These are phyloP conservation scores for Cremastobaeus sp. DNA, from an alignment of 2,888 invertebrate species.

Conservation along the genomic window DNA sequence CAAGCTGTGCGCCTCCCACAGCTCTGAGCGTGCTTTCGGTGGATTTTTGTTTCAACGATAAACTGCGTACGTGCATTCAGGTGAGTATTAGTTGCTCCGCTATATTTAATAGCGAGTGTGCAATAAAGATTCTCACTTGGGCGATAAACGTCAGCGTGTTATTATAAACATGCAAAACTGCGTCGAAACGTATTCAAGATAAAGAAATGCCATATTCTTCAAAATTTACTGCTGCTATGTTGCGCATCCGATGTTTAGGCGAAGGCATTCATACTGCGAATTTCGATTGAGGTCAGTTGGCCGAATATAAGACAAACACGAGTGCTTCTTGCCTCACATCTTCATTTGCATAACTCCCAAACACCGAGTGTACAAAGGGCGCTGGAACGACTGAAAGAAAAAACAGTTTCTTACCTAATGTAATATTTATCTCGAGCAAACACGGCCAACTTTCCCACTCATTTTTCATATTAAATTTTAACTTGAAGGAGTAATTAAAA, in stretches of 20 bases:
- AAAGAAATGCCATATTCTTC: conserved; percentile 30
- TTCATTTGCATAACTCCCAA: too few relatives aligned
- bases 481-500: too few relatives aligned
- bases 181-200: conserved; percentile 46
- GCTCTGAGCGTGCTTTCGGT: too few relatives aligned
- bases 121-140: conserved; percentile 52
- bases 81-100: conserved; percentile 31
- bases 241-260: conserved; percentile 24
- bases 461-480: too few relatives aligned
- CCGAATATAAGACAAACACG: conserved; percentile 12
- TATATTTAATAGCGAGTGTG: conserved; percentile 43
- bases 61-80: conserved; percentile 1
- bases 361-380: too few relatives aligned
- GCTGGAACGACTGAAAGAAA: too few relatives aligned
- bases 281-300: conserved; percentile 32
- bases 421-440: too few relatives aligned
- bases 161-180: conserved; percentile 54
- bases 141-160: conserved; percentile 43
- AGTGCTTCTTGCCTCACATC: too few relatives aligned
- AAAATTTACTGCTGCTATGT: conserved; percentile 46
- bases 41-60: conserved; percentile 6
- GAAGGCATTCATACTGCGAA: conserved; percentile 34
- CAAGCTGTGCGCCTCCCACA: conserved; percentile 5
- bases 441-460: too few relatives aligned
- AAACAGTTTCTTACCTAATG: too few relatives aligned